Evolutionary conservation across 2,113 vertebrate species (phyloP), one percentile per base, ranked within the genome.

Genomic region (Xenopus borealis): DNA sequence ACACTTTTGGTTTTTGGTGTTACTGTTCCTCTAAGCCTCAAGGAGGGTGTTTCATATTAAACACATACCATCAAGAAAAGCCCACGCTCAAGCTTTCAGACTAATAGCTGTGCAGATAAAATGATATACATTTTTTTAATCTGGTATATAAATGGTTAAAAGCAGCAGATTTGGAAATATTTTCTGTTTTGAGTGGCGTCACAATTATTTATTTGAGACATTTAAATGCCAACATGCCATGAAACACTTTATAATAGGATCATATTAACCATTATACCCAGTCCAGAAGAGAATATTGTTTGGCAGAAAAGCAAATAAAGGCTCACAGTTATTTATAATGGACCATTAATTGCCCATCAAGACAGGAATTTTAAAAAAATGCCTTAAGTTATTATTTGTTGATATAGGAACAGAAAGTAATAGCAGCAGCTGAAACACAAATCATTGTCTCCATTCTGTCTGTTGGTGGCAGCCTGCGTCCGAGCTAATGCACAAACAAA

Each of bases 391-490:
- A 55, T 55, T 55, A 55, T 55, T 55, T 55, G 14, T 46, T 67
- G 40, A 74, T 66, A 58, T 66, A 72, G 66, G 12, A 45, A 20
- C 58, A 74, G 45, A 53, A 64, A 62, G 59, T 33, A 40, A 27
- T 9, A 40, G 62, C 20, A 33, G 62, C 46, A 12, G 18, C 40
- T 65, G 64, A 66, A 30, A 33, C 23, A 13, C 71, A 68, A 20
- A 63, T 69, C 45, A 52, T 53, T 63, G 57, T 66, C 83, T 72
- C 23, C 12, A 0, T 84, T 80, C 79, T 82, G 85, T 85, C 83
- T 88, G 70, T 79, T 85, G 85, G 84, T 86, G 85, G 85, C 85
- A 86, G 81, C 82, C 79, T 82, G 82, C 77, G 72, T 85, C 66
- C 70, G 58, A 62, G 19, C 65, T 47, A 50, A 50, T 14, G 40